Evolutionary conservation across 2,113 vertebrate species (phyloP), one percentile per base, ranked within the genome.

Genomic region (Labeo rohita): DNA sequence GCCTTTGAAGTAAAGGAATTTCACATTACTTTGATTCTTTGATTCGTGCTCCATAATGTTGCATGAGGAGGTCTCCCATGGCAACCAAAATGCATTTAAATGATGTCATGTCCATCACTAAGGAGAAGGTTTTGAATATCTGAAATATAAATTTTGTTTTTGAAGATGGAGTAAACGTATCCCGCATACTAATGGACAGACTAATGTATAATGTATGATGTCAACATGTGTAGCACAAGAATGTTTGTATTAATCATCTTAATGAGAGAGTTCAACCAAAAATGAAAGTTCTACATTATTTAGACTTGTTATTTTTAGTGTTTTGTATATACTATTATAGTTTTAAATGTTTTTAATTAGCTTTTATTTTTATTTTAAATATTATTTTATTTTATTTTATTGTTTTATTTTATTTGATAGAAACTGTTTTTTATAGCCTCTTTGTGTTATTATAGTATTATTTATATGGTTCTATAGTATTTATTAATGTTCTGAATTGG

Each of bases 1-100:
- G 52, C 78, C 72, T 88, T 85, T 88, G 87, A 88, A 72, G 70
- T 82, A n/a, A 65, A 73, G 72, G 54, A 65, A 63, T 75, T 87
- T 87, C 70, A 84, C 83, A 76, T 73, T 85, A 65, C 59, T 70
- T 21, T 68, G n/a, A 21, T 70, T 78, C 84, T 85, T 77, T 85
- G 78, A 88, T 77, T 39, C 1, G n/a, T 11, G 16, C 63, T n/a
- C 34, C 65, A 12, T 70, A 54, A 66, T 43, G 47, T 68, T 66
- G 45, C 23, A 66, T 66, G 82, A 18, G 8, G n/a, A 39, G 43
- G 47, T 83, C 77, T 84, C 75, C 68, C 76, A 74, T 63, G 68
- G 73, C 84, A 84, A 81, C 85, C 72, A 72, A 49, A 54, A 36
- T 84, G n/a, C 45, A 66, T 85, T 66, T 80, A 65, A 74, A 87